Percentiles rank a stretch among this genome's conserved stretches.
phyloP scores from a whole-genome alignment of 2,113 vertebrate species.

The Ptychochromis oligacanthus region DNA sequence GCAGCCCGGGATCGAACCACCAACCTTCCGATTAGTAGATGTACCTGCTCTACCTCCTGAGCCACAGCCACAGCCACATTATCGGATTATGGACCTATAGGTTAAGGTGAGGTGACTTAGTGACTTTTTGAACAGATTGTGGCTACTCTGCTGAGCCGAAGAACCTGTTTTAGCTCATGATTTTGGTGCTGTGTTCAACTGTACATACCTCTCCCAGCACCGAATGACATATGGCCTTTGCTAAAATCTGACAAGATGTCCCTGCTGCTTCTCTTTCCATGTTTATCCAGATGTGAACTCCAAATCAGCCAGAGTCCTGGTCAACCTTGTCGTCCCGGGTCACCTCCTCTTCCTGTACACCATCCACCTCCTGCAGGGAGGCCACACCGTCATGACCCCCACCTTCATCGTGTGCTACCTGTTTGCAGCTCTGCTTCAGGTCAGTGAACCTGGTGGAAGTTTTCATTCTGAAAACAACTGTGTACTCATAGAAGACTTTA shows the following conservation, averaged over 20 bases:
- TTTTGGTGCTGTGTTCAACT: too few relatives aligned
- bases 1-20: too few relatives aligned
- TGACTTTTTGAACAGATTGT: too few relatives aligned
- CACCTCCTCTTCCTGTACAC: slow-evolving; percentile 90
- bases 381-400: slow-evolving; percentile 77
- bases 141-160: too few relatives aligned
- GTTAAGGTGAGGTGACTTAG: too few relatives aligned
- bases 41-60: too few relatives aligned
- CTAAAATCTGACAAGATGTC: not conserved
- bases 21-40: too few relatives aligned
- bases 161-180: too few relatives aligned
- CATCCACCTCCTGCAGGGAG: slow-evolving; percentile 86
- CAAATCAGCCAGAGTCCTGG: slow-evolving; percentile 87
- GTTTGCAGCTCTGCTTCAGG: slow-evolving; percentile 88
- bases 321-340: slow-evolving; percentile 87
- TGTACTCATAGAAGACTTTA: not conserved
- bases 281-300: slow-evolving; percentile 86
- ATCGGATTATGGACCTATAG: too few relatives aligned
- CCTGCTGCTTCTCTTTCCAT: not conserved
- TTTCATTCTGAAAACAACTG: not conserved
- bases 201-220: too few relatives aligned
- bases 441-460: slow-evolving; percentile 47
- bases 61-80: too few relatives aligned
- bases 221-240: not conserved
- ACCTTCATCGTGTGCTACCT: slow-evolving; percentile 87